Evolutionary conservation across 2,113 vertebrate species (phyloP), one percentile per base, ranked within the genome.

Genomic region (Cephalopholis sonnerati): DNA sequence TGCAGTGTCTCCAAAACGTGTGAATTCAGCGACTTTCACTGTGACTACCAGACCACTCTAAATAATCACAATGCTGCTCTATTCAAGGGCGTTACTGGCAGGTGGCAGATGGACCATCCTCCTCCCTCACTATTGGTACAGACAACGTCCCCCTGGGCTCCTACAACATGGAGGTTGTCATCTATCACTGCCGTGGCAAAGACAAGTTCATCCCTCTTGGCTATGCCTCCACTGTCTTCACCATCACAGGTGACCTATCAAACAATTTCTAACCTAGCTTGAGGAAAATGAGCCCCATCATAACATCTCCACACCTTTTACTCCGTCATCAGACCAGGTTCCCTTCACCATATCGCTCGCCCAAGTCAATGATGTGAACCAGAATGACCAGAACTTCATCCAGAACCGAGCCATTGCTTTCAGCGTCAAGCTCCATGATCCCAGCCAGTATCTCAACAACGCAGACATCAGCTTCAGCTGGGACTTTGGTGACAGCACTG

Each of bases 401-500:
- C 97, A 96, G 89, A 98, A 98, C 87, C 95, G 95, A 22, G 94
- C 98, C 22, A 95, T 99, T 50, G 90, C 95, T 5, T 99, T 99
- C 88, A 89, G 63, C 1, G 84, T 98, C 78, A 93, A 91, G 36
- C 93, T 99, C 67, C 98, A 99, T 0, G 98, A 99, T 88, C 98
- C 98, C 78, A 98, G 97, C 82, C 93, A 90, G n/a, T 99, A 96
- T 92, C 94, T 99, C 69, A 89, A 89, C 20, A 82, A 44, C 0
- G 96, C 97, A 1, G 98, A 98, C 69, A 32, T 99, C 84, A 97
- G 96, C 85, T 99, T 96, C 84, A 97, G 94, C 79, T 99, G 98
- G 98, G 96, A 99, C 91, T 99, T 99, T 44, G 98, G 98, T 2
- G 98, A 99, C 90, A 85, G 77, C 66, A 97, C 95, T 4, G 98